These are phyloP conservation scores for Nasonia oneida DNA, from an alignment of 2,888 invertebrate species.

Conservation along the genomic window DNA sequence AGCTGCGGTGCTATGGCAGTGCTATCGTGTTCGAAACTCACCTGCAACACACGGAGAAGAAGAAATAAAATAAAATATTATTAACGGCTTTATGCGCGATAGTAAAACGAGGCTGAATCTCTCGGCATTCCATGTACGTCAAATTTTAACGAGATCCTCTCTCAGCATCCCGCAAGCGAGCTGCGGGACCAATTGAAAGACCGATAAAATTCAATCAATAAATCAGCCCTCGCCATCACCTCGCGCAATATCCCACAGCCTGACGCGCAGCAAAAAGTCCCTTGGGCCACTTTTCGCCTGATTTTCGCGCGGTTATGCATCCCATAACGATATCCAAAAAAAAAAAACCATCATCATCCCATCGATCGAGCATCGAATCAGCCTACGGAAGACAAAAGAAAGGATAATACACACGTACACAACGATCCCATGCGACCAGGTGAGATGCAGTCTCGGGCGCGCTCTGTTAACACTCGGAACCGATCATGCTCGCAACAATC, in stretches of 20 bases:
- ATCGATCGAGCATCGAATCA: neutral
- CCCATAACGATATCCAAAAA: neutral
- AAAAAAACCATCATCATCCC: neutral
- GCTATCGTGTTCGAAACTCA: neutral
- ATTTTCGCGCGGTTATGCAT: neutral
- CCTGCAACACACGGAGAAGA: neutral
- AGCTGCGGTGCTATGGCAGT: neutral
- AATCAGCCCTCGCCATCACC: slow-evolving; percentile 14
- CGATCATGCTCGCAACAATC: slow-evolving; percentile 38
- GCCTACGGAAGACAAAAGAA: neutral
- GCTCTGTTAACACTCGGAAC: slow-evolving; percentile 28
- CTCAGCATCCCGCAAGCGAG: neutral
- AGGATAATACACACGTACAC: neutral
- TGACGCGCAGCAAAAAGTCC: neutral
- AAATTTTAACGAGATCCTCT: slow-evolving; percentile 14
- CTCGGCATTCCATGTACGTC: neutral
- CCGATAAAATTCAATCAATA: slow-evolving; percentile 31
- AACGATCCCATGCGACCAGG: neutral
- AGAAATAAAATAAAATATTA: neutral
- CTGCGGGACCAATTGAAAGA: slow-evolving; percentile 47
- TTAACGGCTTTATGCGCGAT: neutral
- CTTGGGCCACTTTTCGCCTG: slow-evolving; percentile 16
- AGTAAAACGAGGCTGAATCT: neutral
- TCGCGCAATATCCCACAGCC: neutral
- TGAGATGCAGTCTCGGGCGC: neutral